These are phyloP conservation scores for Oncorhynchus kisutch DNA, from an alignment of 2,113 vertebrate species.

Conservation along the genomic window DNA sequence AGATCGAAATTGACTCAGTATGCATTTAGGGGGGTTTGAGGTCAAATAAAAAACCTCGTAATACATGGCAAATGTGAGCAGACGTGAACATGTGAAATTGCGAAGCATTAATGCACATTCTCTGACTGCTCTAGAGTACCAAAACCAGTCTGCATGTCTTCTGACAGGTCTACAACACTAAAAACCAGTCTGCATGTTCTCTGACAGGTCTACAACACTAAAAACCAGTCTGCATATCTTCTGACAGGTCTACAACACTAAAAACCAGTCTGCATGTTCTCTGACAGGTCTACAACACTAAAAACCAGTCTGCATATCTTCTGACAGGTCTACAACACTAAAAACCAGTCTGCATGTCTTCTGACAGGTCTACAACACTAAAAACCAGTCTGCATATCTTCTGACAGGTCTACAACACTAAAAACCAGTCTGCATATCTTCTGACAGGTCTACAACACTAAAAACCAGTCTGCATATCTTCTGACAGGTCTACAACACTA, in stretches of 20 bases:
- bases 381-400: too few species aligned
- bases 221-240: not conserved
- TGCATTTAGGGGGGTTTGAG: conserved; percentile 13
- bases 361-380: too few species aligned
- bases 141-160: not conserved
- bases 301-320: not conserved
- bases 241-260: not conserved
- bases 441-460: too few species aligned
- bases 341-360: not conserved
- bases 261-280: too few species aligned
- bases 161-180: not conserved
- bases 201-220: not conserved
- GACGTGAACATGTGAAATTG: not conserved
- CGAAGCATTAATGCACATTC: not conserved
- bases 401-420: too few species aligned
- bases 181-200: not conserved
- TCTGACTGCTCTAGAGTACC: not conserved
- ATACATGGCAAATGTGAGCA: not conserved
- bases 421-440: not conserved
- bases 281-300: too few species aligned
- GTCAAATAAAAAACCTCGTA: conserved; percentile 3
- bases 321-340: not conserved
- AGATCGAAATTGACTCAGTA: conserved; percentile 26
- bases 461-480: too few species aligned
- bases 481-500: too few species aligned